These are phyloP conservation scores for Megaceryle torquata DNA, from an alignment of 2,113 vertebrate genomes.

Conservation along the genomic window DNA sequence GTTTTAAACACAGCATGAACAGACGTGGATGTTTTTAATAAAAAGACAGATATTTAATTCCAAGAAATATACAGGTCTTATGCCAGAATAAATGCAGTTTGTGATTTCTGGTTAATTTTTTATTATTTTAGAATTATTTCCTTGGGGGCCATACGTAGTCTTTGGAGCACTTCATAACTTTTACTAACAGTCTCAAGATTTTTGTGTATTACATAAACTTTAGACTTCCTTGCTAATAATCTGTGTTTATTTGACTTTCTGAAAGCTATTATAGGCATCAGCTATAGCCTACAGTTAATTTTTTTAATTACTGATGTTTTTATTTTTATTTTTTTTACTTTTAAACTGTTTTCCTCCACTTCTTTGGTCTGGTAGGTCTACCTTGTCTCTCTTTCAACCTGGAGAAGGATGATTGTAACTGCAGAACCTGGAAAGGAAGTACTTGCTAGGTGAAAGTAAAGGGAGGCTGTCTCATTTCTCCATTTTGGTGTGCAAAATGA, in stretches of 20 bases:
- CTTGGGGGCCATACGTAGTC: not conserved
- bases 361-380: not conserved
- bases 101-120: conserved; percentile 43
- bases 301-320: not conserved
- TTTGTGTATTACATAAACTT: conserved; percentile 8
- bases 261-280: not conserved
- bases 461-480: not conserved
- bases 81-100: conserved; percentile 36
- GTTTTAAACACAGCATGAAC: conserved; percentile 9
- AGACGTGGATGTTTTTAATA: conserved; percentile 37
- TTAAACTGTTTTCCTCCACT: not conserved
- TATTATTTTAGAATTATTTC: conserved; percentile 25
- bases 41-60: conserved; percentile 34
- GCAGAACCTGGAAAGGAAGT: not conserved
- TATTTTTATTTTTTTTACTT: not conserved
- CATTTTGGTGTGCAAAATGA: not conserved
- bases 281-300: not conserved
- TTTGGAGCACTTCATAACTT: conserved; percentile 17
- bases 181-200: not conserved
- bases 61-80: not conserved
- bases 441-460: not conserved
- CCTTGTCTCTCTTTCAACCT: not conserved
- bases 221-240: not conserved
- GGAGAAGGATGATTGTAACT: not conserved
- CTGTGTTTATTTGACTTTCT: conserved; percentile 30